Percentiles rank a stretch among this genome's conserved stretches.
phyloP scores from a whole-genome alignment of 1,140 invertebrate genomes.

The Tetramorium simillimum region DNA sequence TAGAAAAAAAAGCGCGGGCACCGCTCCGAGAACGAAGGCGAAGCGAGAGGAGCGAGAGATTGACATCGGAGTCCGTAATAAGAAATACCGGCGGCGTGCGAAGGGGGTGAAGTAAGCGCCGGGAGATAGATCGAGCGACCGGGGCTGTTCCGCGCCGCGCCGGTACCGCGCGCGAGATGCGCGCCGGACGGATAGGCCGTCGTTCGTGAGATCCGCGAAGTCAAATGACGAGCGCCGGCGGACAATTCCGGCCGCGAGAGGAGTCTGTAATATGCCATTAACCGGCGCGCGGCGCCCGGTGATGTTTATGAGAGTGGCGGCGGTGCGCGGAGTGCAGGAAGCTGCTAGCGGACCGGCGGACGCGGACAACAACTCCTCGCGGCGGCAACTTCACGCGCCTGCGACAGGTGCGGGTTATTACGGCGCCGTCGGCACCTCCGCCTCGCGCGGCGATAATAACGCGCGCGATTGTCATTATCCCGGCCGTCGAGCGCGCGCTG shows the following conservation, averaged over 20 bases:
- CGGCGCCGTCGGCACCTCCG: conserved; percentile 23
- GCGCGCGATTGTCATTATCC: conserved; percentile 3
- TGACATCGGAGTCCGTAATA: not conserved
- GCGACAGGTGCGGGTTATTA: conserved; percentile 55
- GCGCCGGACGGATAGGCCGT: not conserved
- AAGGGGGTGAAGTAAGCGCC: not conserved
- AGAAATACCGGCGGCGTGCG: not conserved
- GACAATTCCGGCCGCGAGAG: not conserved
- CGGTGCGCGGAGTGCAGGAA: conserved; percentile 12
- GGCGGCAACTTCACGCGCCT: conserved; percentile 30
- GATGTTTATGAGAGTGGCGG: conserved; percentile 32
- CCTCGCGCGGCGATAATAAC: conserved; percentile 27
- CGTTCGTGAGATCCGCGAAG: not conserved
- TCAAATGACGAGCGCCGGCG: not conserved
- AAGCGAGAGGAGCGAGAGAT: not conserved
- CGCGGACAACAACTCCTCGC: conserved; percentile 6
- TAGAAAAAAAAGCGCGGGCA: not conserved
- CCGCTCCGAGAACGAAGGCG: not conserved
- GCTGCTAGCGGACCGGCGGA: not conserved
- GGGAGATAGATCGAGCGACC: too few relatives aligned
- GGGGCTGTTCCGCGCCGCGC: not conserved
- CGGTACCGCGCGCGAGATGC: not conserved
- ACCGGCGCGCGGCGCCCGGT: conserved; percentile 10
- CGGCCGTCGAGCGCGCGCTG: not conserved
- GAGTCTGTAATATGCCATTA: conserved; percentile 36